phyloP scores from a whole-genome alignment of 2,113 vertebrate genomes.

The Xenopus borealis region DNA sequence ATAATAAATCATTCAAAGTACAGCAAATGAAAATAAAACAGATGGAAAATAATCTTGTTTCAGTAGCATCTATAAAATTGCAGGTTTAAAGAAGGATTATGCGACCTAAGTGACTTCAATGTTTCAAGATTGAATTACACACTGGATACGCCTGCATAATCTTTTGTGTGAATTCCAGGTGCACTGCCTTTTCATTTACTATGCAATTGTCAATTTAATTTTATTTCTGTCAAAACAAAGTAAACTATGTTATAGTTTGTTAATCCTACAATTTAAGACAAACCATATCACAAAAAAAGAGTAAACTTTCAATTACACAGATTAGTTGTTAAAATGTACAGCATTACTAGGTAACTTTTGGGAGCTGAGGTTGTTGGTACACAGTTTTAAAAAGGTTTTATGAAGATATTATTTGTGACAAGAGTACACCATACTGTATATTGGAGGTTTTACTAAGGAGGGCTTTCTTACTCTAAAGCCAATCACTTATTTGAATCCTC shows the following conservation, averaged over 20 bases:
- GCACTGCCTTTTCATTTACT: slow-evolving; percentile 39
- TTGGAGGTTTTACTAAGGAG: too few species aligned
- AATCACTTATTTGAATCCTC: too few species aligned
- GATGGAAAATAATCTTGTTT: slow-evolving; percentile 44
- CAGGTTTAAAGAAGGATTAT: slow-evolving; percentile 42
- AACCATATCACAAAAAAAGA: slow-evolving; percentile 29
- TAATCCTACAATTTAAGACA: slow-evolving; percentile 38
- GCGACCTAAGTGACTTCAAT: slow-evolving; percentile 43
- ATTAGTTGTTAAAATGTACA: not conserved
- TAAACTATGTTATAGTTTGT: slow-evolving; percentile 13
- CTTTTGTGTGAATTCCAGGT: slow-evolving; percentile 41
- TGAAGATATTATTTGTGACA: too few species aligned
- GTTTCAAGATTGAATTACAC: slow-evolving; percentile 42
- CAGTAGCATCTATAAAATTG: slow-evolving; percentile 41
- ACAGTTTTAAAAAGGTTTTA: too few species aligned
- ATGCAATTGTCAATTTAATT: slow-evolving; percentile 43
- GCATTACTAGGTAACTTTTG: not conserved
- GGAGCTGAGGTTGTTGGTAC: too few species aligned
- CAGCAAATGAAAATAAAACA: slow-evolving; percentile 38
- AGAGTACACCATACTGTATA: too few species aligned
- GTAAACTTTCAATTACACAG: slow-evolving; percentile 22
- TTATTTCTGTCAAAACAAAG: slow-evolving; percentile 44
- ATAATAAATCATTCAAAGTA: slow-evolving; percentile 34
- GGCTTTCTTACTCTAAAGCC: too few species aligned
- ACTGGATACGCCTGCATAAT: slow-evolving; percentile 40